Percentiles rank a stretch among this genome's conserved stretches.
Evolutionary conservation across 2,888 invertebrate genomes (phyloP).

Genomic region (Limnephilus marmoratus): DNA sequence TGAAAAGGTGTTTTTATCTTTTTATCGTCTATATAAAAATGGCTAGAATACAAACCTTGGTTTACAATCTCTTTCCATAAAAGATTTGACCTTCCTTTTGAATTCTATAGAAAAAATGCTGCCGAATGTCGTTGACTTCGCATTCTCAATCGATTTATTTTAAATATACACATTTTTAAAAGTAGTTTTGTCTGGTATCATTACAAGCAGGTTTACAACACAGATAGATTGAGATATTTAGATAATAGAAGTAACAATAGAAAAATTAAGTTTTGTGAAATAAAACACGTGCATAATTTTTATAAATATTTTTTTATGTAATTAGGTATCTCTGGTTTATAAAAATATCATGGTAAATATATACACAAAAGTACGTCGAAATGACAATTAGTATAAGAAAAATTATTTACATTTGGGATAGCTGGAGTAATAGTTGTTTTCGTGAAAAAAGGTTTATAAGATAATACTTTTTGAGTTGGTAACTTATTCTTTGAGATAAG

Average conservation of each 20-base stretch:
- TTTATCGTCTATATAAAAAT: not conserved
- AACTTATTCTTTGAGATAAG: not conserved
- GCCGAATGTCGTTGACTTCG: slow-evolving; percentile 4
- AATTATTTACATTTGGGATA: slow-evolving; percentile 3
- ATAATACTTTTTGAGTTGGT: not conserved
- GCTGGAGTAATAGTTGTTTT: not conserved
- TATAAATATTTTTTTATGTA: slow-evolving; percentile 21
- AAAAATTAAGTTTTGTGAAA: not conserved
- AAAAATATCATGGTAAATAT: slow-evolving; percentile 20
- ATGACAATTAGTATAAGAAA: not conserved
- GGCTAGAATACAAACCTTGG: not conserved
- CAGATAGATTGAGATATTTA: not conserved
- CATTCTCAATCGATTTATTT: not conserved
- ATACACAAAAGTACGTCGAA: slow-evolving; percentile 16
- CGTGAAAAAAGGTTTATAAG: not conserved
- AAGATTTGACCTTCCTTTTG: slow-evolving; percentile 3
- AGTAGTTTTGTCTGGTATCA: not conserved
- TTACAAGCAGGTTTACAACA: not conserved
- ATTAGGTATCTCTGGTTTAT: slow-evolving; percentile 16
- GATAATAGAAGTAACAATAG: not conserved
- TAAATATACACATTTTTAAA: not conserved
- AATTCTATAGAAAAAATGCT: not conserved
- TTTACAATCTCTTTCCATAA: not conserved
- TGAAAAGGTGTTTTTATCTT: not conserved
- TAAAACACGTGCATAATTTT: not conserved